These are phyloP conservation scores for Ernsta delagoae DNA, from an alignment of 2,888 invertebrate genomes.

Conservation along the genomic window DNA sequence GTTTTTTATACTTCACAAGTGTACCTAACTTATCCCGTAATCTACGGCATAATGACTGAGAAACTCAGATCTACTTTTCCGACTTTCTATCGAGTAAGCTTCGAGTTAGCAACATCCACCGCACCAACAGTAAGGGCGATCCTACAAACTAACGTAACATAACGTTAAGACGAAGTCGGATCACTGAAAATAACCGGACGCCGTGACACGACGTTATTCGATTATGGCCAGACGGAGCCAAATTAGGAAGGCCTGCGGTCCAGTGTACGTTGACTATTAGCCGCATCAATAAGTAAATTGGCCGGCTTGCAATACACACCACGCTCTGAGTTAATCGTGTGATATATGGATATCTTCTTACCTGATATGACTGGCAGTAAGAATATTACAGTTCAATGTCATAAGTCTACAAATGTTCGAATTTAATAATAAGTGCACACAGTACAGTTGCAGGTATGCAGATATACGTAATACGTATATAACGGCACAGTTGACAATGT, in stretches of 20 bases:
- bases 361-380: too few species aligned
- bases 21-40: too few species aligned
- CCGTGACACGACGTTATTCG: constrained; percentile 27
- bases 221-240: constrained; percentile 26
- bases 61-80: too few species aligned
- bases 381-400: too few species aligned
- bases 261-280: constrained; percentile 13
- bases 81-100: neutral
- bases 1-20: too few species aligned
- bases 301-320: neutral
- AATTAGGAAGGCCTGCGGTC: constrained; percentile 16
- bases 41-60: too few species aligned
- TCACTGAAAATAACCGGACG: constrained; percentile 58
- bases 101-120: neutral
- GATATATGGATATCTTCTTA: too few species aligned
- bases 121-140: constrained; percentile 9
- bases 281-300: constrained; percentile 21
- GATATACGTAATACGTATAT: too few species aligned
- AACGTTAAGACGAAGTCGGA: constrained; percentile 52
- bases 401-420: too few species aligned
- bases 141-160: constrained; percentile 25
- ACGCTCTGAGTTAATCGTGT: neutral
- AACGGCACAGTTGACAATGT: too few species aligned
- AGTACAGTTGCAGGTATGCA: too few species aligned
- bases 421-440: too few species aligned